phyloP scores from a whole-genome alignment of 37 sponge, comb jelly and placozoan species.

The Lycopodina hypogea region DNA sequence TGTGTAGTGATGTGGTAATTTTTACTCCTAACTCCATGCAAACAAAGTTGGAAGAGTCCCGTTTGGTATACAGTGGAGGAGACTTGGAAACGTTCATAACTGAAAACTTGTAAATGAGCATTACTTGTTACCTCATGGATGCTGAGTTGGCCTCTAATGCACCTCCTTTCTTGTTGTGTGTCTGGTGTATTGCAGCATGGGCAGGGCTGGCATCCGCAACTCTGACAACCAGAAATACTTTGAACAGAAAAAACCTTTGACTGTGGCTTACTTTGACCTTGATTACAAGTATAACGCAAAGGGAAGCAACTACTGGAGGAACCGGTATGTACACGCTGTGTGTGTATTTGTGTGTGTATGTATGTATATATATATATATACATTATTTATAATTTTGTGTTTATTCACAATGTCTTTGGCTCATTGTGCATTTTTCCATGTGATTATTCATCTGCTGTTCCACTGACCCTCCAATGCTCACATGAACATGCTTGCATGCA shows the following conservation, averaged over 20 bases:
- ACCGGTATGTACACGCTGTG: too few species aligned
- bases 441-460: not conserved
- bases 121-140: not conserved
- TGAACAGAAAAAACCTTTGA: conserved; percentile 70
- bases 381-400: too few species aligned
- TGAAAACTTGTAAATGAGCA: conserved; percentile 45
- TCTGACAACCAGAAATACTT: conserved; percentile 60
- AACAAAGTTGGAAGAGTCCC: conserved; percentile 75
- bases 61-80: conserved; percentile 49
- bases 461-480: not conserved
- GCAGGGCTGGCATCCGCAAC: conserved; percentile 72
- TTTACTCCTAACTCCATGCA: conserved; percentile 70
- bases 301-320: conserved; percentile 91
- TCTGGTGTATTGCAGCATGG: conserved; percentile 64
- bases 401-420: not conserved
- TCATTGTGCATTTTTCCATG: too few species aligned
- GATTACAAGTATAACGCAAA: conserved; percentile 82
- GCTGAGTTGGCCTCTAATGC: not conserved
- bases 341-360: too few species aligned
- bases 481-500: not conserved
- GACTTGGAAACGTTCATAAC: conserved; percentile 38
- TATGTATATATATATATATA: too few species aligned
- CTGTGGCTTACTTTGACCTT: conserved; percentile 73
- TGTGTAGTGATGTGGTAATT: conserved; percentile 71
- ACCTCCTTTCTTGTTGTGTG: not conserved